Percentiles rank a stretch among this genome's conserved stretches.
Conservation (phyloP, 2,113 vertebrate species). For the Steatornis caripensis region DNA sequence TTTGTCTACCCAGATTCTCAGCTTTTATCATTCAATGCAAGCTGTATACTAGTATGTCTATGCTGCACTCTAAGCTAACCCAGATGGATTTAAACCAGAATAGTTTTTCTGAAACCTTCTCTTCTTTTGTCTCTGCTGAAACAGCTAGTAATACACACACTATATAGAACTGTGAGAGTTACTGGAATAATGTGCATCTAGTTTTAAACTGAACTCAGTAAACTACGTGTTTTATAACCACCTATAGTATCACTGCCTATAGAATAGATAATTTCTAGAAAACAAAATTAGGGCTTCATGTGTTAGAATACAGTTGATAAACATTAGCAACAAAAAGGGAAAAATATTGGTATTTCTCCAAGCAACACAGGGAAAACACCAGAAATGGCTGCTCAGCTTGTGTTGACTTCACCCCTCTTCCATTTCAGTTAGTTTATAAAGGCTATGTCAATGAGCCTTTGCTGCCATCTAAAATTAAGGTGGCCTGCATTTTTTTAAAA, state of each 20-base stretch:
- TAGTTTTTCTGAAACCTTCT: conserved; percentile 53
- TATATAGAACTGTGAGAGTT: neutral
- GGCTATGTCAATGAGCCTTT: neutral
- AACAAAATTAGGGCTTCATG: neutral
- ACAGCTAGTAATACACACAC: neutral
- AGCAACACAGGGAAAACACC: neutral
- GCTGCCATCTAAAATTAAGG: neutral
- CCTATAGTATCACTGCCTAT: neutral
- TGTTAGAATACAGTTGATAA: neutral
- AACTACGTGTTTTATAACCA: neutral
- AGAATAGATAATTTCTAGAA: neutral
- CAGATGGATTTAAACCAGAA: conserved; percentile 50
- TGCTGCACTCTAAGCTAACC: conserved; percentile 13
- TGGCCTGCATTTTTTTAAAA: neutral
- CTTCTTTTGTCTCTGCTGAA: conserved; percentile 48
- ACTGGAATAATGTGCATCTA: neutral
- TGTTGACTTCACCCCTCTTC: neutral
- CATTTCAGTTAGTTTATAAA: neutral
- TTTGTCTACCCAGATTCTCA: neutral
- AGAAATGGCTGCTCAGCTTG: neutral
- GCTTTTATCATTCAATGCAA: neutral
- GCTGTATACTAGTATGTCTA: neutral
- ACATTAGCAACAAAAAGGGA: neutral
- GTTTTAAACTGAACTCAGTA: neutral
- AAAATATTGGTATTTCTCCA: neutral